These are phyloP conservation scores for Empidonax alnorum DNA, from an alignment of 2,113 vertebrate species.

Conservation along the genomic window DNA sequence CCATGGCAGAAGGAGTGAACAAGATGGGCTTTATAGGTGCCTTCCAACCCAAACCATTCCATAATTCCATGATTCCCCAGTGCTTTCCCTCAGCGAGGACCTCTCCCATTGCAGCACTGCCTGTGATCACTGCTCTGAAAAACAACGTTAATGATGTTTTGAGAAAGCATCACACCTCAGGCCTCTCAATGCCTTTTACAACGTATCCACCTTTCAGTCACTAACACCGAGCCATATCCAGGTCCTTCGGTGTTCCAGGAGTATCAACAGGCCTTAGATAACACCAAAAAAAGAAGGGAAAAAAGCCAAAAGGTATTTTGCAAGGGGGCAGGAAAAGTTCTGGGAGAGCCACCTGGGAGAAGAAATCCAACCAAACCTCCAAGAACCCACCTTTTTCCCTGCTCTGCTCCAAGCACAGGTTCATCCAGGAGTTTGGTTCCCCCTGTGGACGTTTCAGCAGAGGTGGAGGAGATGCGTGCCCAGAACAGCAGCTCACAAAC, in stretches of 20 bases:
- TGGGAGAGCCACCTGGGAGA: background rate
- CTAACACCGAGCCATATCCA: background rate
- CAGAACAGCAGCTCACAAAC: background rate
- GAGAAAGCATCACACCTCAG: background rate
- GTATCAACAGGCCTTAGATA: background rate
- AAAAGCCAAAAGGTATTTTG: background rate
- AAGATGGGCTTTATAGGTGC: background rate
- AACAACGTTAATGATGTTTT: fast-evolving
- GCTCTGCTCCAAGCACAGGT: background rate
- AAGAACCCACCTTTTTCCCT: background rate
- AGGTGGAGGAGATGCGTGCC: background rate
- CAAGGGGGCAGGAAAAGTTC: background rate
- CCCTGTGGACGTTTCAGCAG: background rate
- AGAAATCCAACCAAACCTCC: background rate
- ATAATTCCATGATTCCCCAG: background rate
- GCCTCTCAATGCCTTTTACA: background rate
- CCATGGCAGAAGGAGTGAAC: background rate
- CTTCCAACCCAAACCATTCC: background rate
- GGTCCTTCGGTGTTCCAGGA: background rate
- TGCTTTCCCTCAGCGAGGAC: background rate
- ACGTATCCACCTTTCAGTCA: background rate
- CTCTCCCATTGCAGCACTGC: background rate
- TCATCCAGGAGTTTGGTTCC: background rate
- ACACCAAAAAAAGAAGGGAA: no score
- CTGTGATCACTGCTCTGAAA: background rate